phyloP scores from a whole-genome alignment of 64 coral and sea anemone species.

The Actinia equina region DNA sequence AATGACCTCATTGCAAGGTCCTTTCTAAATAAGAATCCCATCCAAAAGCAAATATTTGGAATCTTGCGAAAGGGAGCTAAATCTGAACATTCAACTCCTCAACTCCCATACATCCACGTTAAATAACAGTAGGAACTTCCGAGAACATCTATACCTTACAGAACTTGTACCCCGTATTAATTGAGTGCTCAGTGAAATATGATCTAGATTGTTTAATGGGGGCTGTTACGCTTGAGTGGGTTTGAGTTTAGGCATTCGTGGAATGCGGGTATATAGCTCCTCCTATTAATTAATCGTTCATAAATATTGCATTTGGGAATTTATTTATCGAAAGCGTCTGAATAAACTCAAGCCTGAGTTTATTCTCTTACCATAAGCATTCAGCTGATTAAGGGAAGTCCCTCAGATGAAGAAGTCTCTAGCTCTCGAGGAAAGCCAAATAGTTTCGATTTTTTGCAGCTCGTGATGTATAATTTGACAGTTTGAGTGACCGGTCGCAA shows the following conservation, averaged over 20 bases:
- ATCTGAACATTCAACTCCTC: too few relatives aligned
- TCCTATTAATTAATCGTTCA: neutral
- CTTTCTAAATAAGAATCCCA: neutral
- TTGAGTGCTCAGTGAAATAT: neutral
- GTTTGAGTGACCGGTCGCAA: neutral
- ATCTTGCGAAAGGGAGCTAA: neutral
- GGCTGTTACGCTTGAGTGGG: neutral
- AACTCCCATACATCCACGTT: neutral
- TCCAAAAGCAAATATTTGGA: slow-evolving; percentile 4
- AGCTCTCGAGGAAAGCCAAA: neutral
- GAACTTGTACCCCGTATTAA: too few relatives aligned
- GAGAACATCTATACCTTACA: too few relatives aligned
- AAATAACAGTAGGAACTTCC: neutral
- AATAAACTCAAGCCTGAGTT: neutral
- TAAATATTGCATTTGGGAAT: slow-evolving; percentile 2
- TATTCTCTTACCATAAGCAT: neutral
- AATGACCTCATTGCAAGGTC: neutral
- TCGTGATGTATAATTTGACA: neutral
- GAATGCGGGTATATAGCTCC: slow-evolving; percentile 16
- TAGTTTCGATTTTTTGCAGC: slow-evolving; percentile 26
- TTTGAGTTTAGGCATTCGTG: slow-evolving; percentile 8
- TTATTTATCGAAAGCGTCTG: neutral
- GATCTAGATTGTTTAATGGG: slow-evolving; percentile 1
- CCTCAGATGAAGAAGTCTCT: neutral
- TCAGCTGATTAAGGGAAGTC: neutral